Evolutionary conservation across 2,113 vertebrate species (phyloP).

Genomic region (Pholis gunnellus): DNA sequence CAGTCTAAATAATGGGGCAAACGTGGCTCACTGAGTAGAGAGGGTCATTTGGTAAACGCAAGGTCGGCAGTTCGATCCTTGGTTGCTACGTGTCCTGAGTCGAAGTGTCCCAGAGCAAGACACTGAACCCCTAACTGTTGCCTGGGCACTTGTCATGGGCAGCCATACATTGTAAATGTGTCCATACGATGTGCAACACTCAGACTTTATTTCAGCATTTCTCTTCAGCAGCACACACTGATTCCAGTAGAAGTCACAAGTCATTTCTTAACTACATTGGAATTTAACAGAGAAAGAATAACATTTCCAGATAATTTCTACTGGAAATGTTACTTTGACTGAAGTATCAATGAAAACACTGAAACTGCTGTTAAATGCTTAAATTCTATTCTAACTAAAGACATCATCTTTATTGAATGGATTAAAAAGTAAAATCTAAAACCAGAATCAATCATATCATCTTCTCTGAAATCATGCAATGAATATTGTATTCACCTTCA

Average conservation of each 20-base stretch:
- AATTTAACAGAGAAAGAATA: neutral
- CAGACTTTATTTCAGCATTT: neutral
- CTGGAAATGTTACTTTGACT: neutral
- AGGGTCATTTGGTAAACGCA: too few relatives aligned
- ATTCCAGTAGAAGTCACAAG: neutral
- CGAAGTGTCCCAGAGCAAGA: too few relatives aligned
- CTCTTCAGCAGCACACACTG: neutral
- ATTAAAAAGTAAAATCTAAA: neutral
- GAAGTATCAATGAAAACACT: neutral
- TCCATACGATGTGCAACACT: neutral
- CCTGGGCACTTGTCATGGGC: too few relatives aligned
- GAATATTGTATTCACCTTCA: constrained; percentile 84
- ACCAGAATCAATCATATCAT: neutral
- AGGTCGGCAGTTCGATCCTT: too few relatives aligned
- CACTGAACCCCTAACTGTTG: too few relatives aligned
- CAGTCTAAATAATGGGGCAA: too few relatives aligned
- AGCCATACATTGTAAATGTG: too few relatives aligned
- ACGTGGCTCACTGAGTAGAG: too few relatives aligned
- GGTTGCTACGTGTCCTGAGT: too few relatives aligned
- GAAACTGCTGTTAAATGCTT: neutral
- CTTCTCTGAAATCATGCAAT: neutral
- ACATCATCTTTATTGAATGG: neutral
- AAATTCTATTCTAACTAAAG: neutral
- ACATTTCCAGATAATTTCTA: neutral
- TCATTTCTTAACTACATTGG: neutral